phyloP scores from a whole-genome alignment of 2,888 invertebrate species.

The Peribatodes rhomboidaria region DNA sequence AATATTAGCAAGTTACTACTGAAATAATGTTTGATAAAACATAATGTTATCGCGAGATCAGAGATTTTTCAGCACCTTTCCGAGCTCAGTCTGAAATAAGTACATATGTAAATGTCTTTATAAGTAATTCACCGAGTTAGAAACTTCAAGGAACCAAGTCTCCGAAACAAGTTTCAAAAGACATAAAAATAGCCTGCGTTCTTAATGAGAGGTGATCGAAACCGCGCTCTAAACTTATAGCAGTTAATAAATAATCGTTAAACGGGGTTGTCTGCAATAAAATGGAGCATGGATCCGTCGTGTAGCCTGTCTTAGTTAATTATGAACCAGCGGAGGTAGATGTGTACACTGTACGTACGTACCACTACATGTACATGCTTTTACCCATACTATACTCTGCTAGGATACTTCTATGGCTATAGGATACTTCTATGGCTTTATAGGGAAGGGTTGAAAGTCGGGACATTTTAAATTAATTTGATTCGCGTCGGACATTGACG shows the following conservation, averaged over 20 bases:
- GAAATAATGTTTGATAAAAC: too few species aligned
- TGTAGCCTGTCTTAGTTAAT: conserved; percentile 26
- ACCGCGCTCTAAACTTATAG: conserved; percentile 5
- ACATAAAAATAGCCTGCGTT: not conserved
- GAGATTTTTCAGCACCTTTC: too few species aligned
- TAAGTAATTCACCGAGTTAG: not conserved
- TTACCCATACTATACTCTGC: too few species aligned
- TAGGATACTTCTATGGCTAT: not conserved
- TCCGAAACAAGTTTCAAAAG: not conserved
- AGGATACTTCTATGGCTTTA: not conserved
- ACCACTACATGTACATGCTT: too few species aligned
- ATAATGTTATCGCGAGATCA: too few species aligned
- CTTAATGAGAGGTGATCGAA: not conserved
- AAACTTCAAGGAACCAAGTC: not conserved
- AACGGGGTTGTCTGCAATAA: conserved; percentile 37
- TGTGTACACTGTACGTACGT: too few species aligned
- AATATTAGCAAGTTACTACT: too few species aligned
- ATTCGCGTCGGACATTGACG: too few species aligned
- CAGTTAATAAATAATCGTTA: conserved; percentile 32
- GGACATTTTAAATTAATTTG: too few species aligned
- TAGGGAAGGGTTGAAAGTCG: not conserved
- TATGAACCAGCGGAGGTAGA: not conserved
- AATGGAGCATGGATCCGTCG: conserved; percentile 23
- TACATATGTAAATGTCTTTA: not conserved
- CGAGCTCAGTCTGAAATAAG: too few species aligned